A percentile compares a stretch with the other conserved stretches of the same genome.
These are phyloP conservation scores for Oceanodroma tethys DNA, from an alignment of 2,113 vertebrate genomes.

Conservation along the genomic window DNA sequence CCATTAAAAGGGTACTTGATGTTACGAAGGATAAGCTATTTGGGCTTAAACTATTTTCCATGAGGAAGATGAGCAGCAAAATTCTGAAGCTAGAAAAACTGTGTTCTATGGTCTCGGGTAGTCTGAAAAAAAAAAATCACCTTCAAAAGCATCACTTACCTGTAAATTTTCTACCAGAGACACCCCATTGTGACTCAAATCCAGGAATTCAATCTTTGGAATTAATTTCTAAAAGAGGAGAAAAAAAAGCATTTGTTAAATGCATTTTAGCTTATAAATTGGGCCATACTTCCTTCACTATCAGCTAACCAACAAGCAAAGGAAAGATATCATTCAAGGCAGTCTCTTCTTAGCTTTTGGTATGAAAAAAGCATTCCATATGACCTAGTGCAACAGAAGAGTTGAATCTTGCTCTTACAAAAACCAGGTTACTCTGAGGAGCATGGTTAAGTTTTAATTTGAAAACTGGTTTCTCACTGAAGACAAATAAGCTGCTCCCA, in stretches of 20 bases:
- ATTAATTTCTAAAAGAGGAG: conserved; percentile 83
- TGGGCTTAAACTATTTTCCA: neutral
- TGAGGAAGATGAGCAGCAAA: neutral
- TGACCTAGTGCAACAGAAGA: neutral
- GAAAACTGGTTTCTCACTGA: neutral
- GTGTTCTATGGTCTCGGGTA: neutral
- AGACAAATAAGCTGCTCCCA: neutral
- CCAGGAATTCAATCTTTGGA: conserved; percentile 93
- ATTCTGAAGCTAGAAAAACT: neutral
- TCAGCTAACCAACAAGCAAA: neutral
- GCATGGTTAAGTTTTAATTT: neutral
- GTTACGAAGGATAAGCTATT: neutral
- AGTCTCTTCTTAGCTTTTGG: neutral
- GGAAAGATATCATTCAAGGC: neutral
- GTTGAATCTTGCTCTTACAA: neutral
- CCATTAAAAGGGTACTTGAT: neutral
- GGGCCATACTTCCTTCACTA: neutral
- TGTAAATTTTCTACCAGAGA: conserved; percentile 90
- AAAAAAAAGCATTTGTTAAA: neutral
- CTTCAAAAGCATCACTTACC: conserved; percentile 64
- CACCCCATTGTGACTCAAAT: conserved; percentile 92
- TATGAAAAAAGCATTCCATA: neutral
- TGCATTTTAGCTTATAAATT: neutral
- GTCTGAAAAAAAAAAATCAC: neutral
- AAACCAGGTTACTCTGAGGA: neutral